Conservation (phyloP, 2,797 vertebrate genomes). For the Sebastes baramenuke region DNA sequence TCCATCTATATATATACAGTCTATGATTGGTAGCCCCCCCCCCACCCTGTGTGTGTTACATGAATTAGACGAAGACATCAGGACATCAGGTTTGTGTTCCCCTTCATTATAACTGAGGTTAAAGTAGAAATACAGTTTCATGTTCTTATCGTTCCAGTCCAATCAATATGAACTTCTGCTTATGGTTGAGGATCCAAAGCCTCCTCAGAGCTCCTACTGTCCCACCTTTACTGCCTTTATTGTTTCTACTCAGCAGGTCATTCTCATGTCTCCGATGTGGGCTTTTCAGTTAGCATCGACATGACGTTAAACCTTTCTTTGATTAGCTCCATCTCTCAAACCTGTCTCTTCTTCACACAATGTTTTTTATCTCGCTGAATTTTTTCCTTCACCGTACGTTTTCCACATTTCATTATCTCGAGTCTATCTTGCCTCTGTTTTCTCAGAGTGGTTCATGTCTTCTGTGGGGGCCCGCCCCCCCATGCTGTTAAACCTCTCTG, state of each 20-base stretch:
- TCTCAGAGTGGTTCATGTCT: constrained; percentile 34
- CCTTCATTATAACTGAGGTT: not conserved
- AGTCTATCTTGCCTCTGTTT: constrained; percentile 31
- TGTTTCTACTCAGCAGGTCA: constrained; percentile 11
- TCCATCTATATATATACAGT: no score
- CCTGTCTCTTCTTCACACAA: not conserved
- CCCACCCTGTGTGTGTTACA: not conserved
- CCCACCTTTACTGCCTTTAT: not conserved
- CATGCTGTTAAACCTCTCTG: constrained; percentile 52
- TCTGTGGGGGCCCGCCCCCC: constrained; percentile 32
- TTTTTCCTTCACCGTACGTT: not conserved
- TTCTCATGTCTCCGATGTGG: constrained; percentile 19
- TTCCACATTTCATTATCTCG: constrained; percentile 28
- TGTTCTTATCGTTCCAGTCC: not conserved
- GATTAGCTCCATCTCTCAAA: constrained; percentile 42
- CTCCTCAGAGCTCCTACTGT: no score
- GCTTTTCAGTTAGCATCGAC: constrained; percentile 25
- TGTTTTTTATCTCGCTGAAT: constrained; percentile 5
- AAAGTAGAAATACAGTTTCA: not conserved
- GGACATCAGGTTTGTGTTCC: not conserved
- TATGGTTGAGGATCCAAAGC: not conserved
- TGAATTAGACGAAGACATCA: not conserved
- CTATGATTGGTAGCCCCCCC: not conserved
- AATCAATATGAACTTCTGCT: not conserved
- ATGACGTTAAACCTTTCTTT: constrained; percentile 19